Evolutionary conservation across 2,113 vertebrate genomes (phyloP).

Genomic region (Malurus alboscapulatus): DNA sequence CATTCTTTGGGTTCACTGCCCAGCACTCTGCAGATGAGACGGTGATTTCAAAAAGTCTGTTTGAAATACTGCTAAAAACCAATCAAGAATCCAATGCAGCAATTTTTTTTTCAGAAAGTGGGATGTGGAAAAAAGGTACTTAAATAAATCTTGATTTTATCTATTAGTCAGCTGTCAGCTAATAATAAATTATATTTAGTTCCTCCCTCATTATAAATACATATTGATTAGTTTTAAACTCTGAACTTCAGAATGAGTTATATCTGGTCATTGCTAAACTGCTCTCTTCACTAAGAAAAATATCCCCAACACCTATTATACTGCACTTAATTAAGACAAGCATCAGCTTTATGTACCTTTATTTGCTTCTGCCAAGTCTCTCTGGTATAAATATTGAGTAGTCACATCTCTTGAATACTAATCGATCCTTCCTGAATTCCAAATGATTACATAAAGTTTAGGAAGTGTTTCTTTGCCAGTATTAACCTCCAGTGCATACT

Average conservation of each 20-base stretch:
- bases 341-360: slow-evolving; percentile 78
- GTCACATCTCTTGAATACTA: slow-evolving; percentile 75
- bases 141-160: slow-evolving; percentile 54
- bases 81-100: neutral
- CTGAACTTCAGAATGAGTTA: slow-evolving; percentile 80
- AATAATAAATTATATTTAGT: slow-evolving; percentile 63
- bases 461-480: slow-evolving; percentile 77
- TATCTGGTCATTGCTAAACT: slow-evolving; percentile 76
- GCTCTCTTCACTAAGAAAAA: slow-evolving; percentile 68
- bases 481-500: slow-evolving; percentile 35
- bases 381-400: slow-evolving; percentile 83
- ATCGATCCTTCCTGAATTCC: slow-evolving; percentile 82
- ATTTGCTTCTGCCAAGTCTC: slow-evolving; percentile 80
- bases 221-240: slow-evolving; percentile 82
- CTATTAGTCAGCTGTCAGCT: slow-evolving; percentile 66
- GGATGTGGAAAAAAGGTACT: slow-evolving; percentile 31
- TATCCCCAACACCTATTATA: slow-evolving; percentile 75
- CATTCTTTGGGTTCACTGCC: neutral
- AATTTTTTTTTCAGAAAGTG: slow-evolving; percentile 35
- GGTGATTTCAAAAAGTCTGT: neutral
- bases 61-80: slow-evolving; percentile 6
- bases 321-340: slow-evolving; percentile 86
- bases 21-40: neutral
- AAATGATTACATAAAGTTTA: slow-evolving; percentile 82
- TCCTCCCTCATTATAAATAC: slow-evolving; percentile 73